phyloP scores from a whole-genome alignment of 2,113 vertebrate genomes.

The Xiphorhynchus elegans region DNA sequence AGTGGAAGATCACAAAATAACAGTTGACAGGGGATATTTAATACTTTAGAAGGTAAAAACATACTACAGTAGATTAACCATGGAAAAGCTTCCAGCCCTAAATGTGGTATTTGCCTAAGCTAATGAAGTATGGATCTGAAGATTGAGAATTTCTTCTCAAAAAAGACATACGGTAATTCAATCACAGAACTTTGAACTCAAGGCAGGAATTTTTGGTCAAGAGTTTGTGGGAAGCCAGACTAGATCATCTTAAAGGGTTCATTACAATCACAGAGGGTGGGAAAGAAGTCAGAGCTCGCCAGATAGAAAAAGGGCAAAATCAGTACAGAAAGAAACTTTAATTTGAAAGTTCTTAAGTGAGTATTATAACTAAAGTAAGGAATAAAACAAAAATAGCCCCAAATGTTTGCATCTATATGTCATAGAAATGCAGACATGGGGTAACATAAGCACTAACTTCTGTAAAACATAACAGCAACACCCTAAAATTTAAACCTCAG shows the following conservation, averaged over 20 bases:
- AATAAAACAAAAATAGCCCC: neutral
- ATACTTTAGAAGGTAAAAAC: neutral
- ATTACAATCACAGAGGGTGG: constrained; percentile 31
- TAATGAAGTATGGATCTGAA: neutral
- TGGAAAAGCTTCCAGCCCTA: neutral
- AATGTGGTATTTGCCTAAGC: neutral
- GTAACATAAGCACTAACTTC: neutral
- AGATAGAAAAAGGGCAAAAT: constrained; percentile 42
- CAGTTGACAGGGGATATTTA: neutral
- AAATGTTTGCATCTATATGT: neutral
- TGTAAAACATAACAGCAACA: neutral
- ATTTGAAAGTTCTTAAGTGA: constrained; percentile 52
- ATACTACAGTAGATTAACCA: neutral
- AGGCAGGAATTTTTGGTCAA: neutral
- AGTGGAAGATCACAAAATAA: neutral
- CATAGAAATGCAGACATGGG: neutral
- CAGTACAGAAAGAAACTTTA: constrained; percentile 25
- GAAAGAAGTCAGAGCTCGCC: constrained; percentile 40
- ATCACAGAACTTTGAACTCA: neutral
- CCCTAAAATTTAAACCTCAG: neutral
- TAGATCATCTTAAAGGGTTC: constrained; percentile 2
- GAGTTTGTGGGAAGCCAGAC: neutral
- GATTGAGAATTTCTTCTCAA: neutral
- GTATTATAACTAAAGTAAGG: constrained; percentile 44
- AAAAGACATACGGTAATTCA: neutral